phyloP scores from a whole-genome alignment of 2,113 vertebrate species.

The Lamprologus speciosus region DNA sequence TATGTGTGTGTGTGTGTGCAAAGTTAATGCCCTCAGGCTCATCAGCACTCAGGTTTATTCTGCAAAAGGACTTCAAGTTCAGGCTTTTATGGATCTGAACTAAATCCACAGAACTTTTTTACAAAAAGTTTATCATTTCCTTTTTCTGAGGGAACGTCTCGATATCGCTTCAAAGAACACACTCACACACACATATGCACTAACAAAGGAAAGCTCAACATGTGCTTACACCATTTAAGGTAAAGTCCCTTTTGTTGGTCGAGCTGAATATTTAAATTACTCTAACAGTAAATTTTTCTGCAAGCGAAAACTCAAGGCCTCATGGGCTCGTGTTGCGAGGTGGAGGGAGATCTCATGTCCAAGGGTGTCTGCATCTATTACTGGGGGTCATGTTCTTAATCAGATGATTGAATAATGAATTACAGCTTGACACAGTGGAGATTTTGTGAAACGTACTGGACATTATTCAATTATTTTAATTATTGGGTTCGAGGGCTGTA shows the following conservation, averaged over 20 bases:
- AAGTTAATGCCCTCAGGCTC: slow-evolving; percentile 34
- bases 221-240: not conserved
- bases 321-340: not conserved
- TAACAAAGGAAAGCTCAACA: not conserved
- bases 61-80: slow-evolving; percentile 27
- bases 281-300: not conserved
- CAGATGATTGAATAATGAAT: not conserved
- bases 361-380: not conserved
- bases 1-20: not conserved
- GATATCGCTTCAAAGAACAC: not conserved
- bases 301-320: not conserved
- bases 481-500: not conserved
- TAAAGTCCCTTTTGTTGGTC: not conserved
- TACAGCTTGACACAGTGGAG: not conserved
- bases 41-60: slow-evolving; percentile 30
- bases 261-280: not conserved
- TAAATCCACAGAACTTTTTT: slow-evolving; percentile 11
- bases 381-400: not conserved
- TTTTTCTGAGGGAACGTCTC: slow-evolving; percentile 18
- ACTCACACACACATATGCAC: not conserved
- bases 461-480: not conserved
- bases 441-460: not conserved
- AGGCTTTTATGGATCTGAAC: slow-evolving; percentile 17
- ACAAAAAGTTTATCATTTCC: slow-evolving; percentile 39
- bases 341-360: not conserved